These are phyloP conservation scores for Ecdyonurus torrentis DNA, from an alignment of 2,888 invertebrate genomes.

Conservation along the genomic window DNA sequence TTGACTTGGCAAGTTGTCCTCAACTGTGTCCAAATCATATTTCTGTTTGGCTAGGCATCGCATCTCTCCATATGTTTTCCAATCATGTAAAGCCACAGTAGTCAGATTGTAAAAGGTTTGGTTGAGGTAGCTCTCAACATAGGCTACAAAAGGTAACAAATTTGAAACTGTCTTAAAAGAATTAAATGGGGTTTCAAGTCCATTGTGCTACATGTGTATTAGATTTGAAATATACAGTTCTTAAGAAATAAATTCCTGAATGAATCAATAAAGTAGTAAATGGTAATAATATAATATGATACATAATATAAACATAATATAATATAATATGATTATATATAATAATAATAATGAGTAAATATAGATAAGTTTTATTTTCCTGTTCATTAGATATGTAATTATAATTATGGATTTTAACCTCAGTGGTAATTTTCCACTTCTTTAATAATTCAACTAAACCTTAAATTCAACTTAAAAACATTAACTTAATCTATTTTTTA, in stretches of 20 bases:
- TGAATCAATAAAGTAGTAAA: too few species aligned
- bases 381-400: conserved; percentile 15
- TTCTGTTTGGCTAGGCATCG: conserved; percentile 76
- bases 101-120: conserved; percentile 94
- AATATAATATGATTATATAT: too few species aligned
- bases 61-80: conserved; percentile 97
- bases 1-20: conserved; percentile 89
- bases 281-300: too few species aligned
- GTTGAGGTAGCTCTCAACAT: conserved; percentile 80
- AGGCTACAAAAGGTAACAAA: conserved; percentile 20
- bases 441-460: too few species aligned
- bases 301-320: too few species aligned
- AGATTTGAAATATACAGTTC: neutral
- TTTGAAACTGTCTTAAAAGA: neutral
- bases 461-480: too few species aligned
- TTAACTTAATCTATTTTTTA: too few species aligned
- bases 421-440: too few species aligned
- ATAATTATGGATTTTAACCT: too few species aligned
- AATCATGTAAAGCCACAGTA: conserved; percentile 91
- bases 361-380: neutral
- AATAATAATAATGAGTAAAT: too few species aligned
- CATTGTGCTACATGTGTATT: neutral
- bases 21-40: conserved; percentile 62
- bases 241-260: neutral
- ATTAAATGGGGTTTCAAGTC: too few species aligned